These are phyloP conservation scores for Chrysemys picta DNA, from an alignment of 2,113 vertebrate species.

Conservation along the genomic window DNA sequence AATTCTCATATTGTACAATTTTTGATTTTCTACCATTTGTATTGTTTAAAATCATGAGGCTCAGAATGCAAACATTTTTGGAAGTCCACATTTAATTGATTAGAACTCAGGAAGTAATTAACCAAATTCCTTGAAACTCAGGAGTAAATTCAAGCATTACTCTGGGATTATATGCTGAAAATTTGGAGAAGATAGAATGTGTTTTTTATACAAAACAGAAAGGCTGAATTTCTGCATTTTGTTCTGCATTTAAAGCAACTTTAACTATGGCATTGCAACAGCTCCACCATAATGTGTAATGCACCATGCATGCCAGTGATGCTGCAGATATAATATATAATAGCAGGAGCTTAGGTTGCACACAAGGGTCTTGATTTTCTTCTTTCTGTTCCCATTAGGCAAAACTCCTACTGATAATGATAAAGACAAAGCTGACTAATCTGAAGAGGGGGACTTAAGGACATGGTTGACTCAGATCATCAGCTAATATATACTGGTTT, in stretches of 20 bases:
- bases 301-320: background rate
- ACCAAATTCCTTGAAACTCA: conserved; percentile 49
- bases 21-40: background rate
- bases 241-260: background rate
- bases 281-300: background rate
- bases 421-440: background rate
- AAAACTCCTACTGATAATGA: background rate
- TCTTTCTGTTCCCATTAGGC: background rate
- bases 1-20: background rate
- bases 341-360: background rate
- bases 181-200: background rate
- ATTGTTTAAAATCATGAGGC: conserved; percentile 16
- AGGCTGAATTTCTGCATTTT: conserved; percentile 6
- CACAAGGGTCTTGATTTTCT: background rate
- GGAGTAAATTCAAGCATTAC: conserved; percentile 48
- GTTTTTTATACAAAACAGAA: conserved; percentile 22
- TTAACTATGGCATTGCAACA: background rate
- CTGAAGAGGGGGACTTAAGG: background rate
- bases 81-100: conserved; percentile 44
- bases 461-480: background rate
- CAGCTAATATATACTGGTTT: background rate
- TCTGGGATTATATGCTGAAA: conserved; percentile 31
- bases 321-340: background rate
- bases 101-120: conserved; percentile 64
- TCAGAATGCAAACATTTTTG: conserved; percentile 36